phyloP scores from a whole-genome alignment of 92 coral and sea anemone species.

The Bergia puertoricense region DNA sequence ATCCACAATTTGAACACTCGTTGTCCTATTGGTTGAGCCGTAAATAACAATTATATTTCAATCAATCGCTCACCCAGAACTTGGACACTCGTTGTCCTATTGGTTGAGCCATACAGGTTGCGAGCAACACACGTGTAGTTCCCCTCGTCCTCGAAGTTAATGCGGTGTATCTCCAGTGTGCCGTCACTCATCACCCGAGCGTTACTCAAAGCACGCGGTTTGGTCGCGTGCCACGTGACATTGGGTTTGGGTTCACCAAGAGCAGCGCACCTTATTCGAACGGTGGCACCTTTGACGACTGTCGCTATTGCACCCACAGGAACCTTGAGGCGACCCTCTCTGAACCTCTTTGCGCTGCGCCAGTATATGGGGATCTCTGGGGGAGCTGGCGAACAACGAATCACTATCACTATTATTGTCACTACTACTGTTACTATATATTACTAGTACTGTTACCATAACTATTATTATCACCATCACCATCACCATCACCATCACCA shows the following conservation, averaged over 20 bases:
- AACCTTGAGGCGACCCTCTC: conserved; percentile 52
- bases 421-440: no score
- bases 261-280: conserved; percentile 69
- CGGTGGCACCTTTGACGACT: conserved; percentile 70
- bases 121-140: conserved; percentile 82
- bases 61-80: conserved; percentile 64
- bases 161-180: conserved; percentile 62
- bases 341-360: conserved; percentile 67
- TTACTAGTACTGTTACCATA: no score
- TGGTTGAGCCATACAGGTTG: conserved; percentile 68
- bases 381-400: conserved; percentile 46
- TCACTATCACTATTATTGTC: no score
- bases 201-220: conserved; percentile 34
- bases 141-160: conserved; percentile 76
- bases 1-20: no score
- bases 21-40: background rate
- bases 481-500: no score
- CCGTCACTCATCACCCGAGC: conserved; percentile 57
- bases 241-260: conserved; percentile 75
- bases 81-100: conserved; percentile 76
- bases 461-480: no score
- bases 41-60: background rate
- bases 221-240: conserved; percentile 74
- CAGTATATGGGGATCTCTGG: conserved; percentile 77
- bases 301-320: conserved; percentile 68